phyloP scores from a whole-genome alignment of 2,888 invertebrate species.

The Heterodera filipjevi region DNA sequence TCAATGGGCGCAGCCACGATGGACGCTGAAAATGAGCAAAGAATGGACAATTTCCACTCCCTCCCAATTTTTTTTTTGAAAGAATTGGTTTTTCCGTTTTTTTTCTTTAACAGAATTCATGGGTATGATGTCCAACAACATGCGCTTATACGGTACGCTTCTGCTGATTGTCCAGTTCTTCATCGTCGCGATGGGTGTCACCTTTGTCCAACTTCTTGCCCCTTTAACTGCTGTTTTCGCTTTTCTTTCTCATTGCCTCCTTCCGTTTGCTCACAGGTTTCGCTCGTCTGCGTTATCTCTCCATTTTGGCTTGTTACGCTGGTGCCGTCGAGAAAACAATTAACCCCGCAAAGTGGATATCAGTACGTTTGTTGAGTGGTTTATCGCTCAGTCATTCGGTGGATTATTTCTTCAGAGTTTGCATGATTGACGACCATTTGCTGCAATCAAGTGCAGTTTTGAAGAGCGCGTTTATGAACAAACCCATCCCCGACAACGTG shows the following conservation, averaged over 20 bases:
- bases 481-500: constrained; percentile 33
- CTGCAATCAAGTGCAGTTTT: constrained; percentile 41
- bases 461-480: constrained; percentile 43
- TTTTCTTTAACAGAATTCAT: constrained; percentile 27
- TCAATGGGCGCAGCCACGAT: background rate
- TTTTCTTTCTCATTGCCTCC: background rate
- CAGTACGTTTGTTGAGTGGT: too few species aligned
- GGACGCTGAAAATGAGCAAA: too few species aligned
- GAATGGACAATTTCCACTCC: background rate
- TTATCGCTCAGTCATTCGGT: too few species aligned
- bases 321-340: constrained; percentile 79
- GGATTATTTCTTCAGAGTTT: too few species aligned
- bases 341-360: background rate
- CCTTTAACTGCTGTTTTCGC: constrained; percentile 67
- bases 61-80: too few species aligned
- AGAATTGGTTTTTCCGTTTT: too few species aligned
- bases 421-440: too few species aligned
- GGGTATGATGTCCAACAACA: constrained; percentile 87
- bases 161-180: constrained; percentile 85
- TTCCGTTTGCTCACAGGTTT: background rate
- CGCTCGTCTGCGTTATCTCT: constrained; percentile 84
- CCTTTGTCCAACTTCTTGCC: constrained; percentile 98
- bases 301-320: constrained; percentile 91
- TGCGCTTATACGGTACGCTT: constrained; percentile 90
- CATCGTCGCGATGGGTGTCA: constrained; percentile 86